phyloP scores from a whole-genome alignment of 1,140 invertebrate species.

The Muscidifurax raptorellus region DNA sequence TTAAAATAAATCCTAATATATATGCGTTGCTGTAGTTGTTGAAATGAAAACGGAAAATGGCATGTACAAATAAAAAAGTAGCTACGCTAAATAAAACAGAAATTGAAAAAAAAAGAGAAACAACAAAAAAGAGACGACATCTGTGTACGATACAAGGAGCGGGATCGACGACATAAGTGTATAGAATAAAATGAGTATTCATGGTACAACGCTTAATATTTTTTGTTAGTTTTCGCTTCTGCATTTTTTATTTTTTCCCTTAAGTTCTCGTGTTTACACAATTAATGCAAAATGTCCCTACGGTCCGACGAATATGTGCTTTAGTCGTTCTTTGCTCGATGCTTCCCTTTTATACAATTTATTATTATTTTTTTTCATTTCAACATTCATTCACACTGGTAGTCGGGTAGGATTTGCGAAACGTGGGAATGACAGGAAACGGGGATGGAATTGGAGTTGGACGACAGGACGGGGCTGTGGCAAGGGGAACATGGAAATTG shows the following conservation, averaged over 20 bases:
- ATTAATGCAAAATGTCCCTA: slow-evolving; percentile 75
- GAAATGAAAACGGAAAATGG: slow-evolving; percentile 31
- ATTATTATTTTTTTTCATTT: slow-evolving; percentile 57
- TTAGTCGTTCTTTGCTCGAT: slow-evolving; percentile 71
- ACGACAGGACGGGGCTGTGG: neutral
- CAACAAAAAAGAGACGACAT: slow-evolving; percentile 25
- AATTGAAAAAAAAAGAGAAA: slow-evolving; percentile 29
- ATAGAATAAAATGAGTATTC: slow-evolving; percentile 27
- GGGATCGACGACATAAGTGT: slow-evolving; percentile 15
- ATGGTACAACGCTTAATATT: slow-evolving; percentile 51
- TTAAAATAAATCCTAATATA: slow-evolving; percentile 2
- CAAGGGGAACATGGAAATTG: slow-evolving; percentile 1
- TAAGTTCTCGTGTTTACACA: slow-evolving; percentile 73
- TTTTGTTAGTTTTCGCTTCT: slow-evolving; percentile 62
- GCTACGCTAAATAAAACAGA: neutral
- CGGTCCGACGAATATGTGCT: slow-evolving; percentile 72
- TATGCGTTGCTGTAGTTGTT: slow-evolving; percentile 18
- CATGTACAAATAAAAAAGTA: slow-evolving; percentile 19
- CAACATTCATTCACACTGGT: slow-evolving; percentile 74
- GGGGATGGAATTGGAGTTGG: slow-evolving; percentile 29
- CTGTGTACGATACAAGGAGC: neutral
- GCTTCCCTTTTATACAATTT: slow-evolving; percentile 67
- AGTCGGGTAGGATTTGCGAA: slow-evolving; percentile 61
- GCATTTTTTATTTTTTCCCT: slow-evolving; percentile 69
- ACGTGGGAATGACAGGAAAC: slow-evolving; percentile 27